Conservation (phyloP, 2,797 vertebrate species). For the Acrossocheilus fasciatus region DNA sequence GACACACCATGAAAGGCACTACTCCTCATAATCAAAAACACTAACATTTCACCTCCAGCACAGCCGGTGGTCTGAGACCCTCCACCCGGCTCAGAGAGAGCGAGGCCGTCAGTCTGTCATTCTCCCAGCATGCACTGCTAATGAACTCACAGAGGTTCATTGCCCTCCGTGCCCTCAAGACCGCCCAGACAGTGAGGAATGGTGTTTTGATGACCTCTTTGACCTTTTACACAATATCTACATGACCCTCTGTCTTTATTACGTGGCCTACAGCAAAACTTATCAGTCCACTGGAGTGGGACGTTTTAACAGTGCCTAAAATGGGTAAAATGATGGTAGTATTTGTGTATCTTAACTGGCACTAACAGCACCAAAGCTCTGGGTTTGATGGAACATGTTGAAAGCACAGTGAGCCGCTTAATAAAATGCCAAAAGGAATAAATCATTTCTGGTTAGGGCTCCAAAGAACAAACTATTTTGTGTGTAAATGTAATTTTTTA, state of each 20-base stretch:
- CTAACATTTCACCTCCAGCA: constrained; percentile 45
- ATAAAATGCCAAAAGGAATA: background rate
- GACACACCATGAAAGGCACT: background rate
- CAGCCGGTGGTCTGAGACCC: constrained; percentile 43
- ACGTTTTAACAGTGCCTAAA: background rate
- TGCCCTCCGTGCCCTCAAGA: constrained; percentile 19
- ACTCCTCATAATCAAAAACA: constrained; percentile 43
- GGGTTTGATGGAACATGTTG: background rate
- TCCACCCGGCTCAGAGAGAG: constrained; percentile 49
- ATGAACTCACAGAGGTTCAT: constrained; percentile 49
- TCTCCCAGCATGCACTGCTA: constrained; percentile 68
- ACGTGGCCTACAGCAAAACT: constrained; percentile 20
- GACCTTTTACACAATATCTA: constrained; percentile 38
- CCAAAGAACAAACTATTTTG: background rate
- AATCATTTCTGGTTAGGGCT: background rate
- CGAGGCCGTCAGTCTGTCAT: constrained; percentile 60
- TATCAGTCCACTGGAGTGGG: background rate
- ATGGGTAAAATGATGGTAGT: background rate
- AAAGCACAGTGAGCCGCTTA: background rate
- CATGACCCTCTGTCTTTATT: constrained; percentile 46
- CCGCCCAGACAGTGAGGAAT: constrained; percentile 46
- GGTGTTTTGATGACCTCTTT: constrained; percentile 51
- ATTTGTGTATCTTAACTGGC: background rate
- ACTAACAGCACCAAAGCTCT: background rate
- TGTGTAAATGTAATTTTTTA: background rate